A percentile compares a stretch with the other conserved stretches of the same genome.
Conservation (phyloP, 2,888 invertebrate species). For the Sicus ferrugineus region DNA sequence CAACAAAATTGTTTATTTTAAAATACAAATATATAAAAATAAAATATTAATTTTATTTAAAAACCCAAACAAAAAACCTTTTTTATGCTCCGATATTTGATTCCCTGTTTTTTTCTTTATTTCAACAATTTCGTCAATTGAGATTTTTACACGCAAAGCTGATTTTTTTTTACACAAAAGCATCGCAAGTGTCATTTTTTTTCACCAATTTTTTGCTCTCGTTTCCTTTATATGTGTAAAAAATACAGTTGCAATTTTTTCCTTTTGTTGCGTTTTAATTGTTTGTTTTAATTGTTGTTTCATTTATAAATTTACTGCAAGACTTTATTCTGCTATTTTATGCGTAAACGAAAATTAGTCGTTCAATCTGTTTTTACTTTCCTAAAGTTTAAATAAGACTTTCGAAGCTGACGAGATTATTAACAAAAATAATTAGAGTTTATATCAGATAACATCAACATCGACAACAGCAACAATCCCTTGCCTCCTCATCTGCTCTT, state of each 20-base stretch:
- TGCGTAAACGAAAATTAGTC: no score
- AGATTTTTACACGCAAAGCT: not conserved
- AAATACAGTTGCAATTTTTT: not conserved
- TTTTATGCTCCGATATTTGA: not conserved
- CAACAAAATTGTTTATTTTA: not conserved
- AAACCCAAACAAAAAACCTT: not conserved
- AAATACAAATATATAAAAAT: not conserved
- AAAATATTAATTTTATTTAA: constrained; percentile 1
- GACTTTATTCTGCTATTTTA: no score
- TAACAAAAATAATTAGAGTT: not conserved
- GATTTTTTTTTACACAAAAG: not conserved
- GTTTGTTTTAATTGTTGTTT: constrained; percentile 2
- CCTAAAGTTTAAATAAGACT: no score
- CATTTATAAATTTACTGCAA: no score
- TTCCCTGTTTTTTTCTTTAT: not conserved
- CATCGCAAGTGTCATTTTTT: not conserved
- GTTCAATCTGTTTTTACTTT: not conserved
- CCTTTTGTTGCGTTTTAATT: not conserved
- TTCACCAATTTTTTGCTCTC: not conserved
- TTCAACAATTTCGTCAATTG: not conserved
- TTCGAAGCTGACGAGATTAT: no score
- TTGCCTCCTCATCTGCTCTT: not conserved
- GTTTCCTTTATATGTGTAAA: not conserved
- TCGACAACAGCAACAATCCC: not conserved
- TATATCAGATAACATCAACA: not conserved